Base-by-base conservation (phyloP, 2,888 invertebrate species). In the Lasioglossum oenotherae region DNA sequence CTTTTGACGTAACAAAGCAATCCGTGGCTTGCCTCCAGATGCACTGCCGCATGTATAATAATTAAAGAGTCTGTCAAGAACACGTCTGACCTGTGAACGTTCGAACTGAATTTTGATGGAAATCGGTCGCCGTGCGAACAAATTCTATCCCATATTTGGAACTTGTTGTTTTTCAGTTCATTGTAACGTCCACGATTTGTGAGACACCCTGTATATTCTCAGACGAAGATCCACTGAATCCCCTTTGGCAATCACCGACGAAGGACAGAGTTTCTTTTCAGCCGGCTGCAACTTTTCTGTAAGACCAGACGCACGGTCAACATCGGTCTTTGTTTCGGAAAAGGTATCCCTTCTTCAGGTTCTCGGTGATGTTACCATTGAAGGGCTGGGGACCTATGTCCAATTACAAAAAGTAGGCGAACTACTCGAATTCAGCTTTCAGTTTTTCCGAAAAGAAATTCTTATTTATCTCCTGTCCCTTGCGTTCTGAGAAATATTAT, bases 241-340 rank as follows among this genome's bases (percentile, higher is more conserved):
- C 78, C 86, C 86, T 91, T 91, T 87, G 87, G 85, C 84, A 85
- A 87, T 78, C 82, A 77, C 35, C 35, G 27, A 69, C 74, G 19
- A 35, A 41, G 35, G 71, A 10, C 75, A 72, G 35, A 53, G 16
- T 76, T 81, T 78, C 88, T 89, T 88, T 89, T 85, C 81, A 87
- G 57, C 78, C 75, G 80, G 80, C 88, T 86, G 86, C 82, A 89
- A 89, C 90, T 91, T 92, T 93, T 93, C 92, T 91, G 92, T 92
- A 91, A 89, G 89, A 88, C 92, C 90, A 93, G 93, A 93, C 93
- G 88, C 88, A 92, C 91, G 93, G 93, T 93, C 93, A 93, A 94
- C 93, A 94, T 88, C 86, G 87, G 87, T 88, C 92, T 93, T 94
- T 93, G 93, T 94, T 92, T 93, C 92, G 90, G 88, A 87, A 92